phyloP scores from a whole-genome alignment of 2,888 invertebrate species.

The Branchinecta sandiegonensis region DNA sequence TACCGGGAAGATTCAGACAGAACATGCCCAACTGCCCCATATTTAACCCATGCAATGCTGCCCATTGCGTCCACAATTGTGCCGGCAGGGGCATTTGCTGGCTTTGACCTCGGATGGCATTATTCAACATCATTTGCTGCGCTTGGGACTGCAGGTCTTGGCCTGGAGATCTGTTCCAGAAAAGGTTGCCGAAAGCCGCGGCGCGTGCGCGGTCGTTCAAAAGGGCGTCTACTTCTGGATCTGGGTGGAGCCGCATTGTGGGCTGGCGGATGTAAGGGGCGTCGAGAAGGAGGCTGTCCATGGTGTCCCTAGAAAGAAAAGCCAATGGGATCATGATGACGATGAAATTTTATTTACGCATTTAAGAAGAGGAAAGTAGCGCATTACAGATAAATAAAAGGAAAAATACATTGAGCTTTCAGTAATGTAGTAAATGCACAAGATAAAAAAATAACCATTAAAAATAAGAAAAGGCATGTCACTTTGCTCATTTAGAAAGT shows the following conservation, averaged over 20 bases:
- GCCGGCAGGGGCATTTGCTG: conserved; percentile 33
- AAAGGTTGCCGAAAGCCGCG: conserved; percentile 28
- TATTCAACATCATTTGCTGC: conserved; percentile 32
- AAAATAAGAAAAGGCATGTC: no score
- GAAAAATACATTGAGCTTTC: no score
- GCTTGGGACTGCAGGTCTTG: neutral
- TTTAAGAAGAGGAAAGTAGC: no score
- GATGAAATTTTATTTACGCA: no score
- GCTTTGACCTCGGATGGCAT: conserved; percentile 29
- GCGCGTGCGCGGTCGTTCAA: conserved; percentile 36
- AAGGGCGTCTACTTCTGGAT: conserved; percentile 25
- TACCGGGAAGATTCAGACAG: conserved; percentile 7
- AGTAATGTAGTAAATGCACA: no score
- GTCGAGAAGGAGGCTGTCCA: neutral
- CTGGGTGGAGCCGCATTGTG: conserved; percentile 26
- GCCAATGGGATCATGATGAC: no score
- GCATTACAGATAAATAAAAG: no score
- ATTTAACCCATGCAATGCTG: conserved; percentile 31
- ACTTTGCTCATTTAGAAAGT: no score
- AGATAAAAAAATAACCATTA: no score
- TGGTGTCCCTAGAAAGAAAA: neutral
- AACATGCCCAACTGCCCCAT: conserved; percentile 25
- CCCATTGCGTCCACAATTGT: conserved; percentile 38
- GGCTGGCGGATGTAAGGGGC: conserved; percentile 36
- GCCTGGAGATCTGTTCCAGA: conserved; percentile 6